Evolutionary conservation across 2,113 vertebrate genomes (phyloP), one percentile per base, ranked within the genome.

Genomic region (Xiphophorus couchianus): DNA sequence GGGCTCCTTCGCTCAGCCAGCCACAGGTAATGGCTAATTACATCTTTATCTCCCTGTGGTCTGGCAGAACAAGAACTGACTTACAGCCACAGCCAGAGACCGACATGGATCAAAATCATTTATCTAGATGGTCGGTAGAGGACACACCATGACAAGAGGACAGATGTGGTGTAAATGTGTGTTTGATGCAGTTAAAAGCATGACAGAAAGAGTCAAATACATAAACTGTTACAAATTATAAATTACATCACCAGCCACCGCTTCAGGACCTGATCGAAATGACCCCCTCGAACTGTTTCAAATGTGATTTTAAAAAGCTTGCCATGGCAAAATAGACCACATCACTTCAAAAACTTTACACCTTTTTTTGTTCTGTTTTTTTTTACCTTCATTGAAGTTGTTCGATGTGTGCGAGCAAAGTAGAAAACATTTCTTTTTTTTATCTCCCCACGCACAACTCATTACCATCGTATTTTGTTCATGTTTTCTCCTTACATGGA

Each of bases 241-340:
- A 93, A 91, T 91, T 83, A 93, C 86, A 91, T 72, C 84, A 85
- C 91, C 87, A 86, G 79, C 73, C 88, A 84, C 88, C 58, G 84
- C 87, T 88, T 80, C 86, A 69, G 84, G 82, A 91, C 73, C 75
- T 17, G 63, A 79, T 88, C 80, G 77, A 85, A 79, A 80, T 78
- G 75, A 80, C 77, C 84, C 76, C 68, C 84, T 85, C 67, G 31
- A 73, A 87, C 73, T 62, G 73, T 73, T 89, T 87, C 72, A 83
- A 81, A 87, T 89, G 85, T 73, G 76, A 90, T 87, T 92, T 93
- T 88, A 93, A 94, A 94, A 93, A 93, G 91, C 90, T 91, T 75
- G 84, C 91, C 91, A 92, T 93, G 94, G 92, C 87, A 92, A 94
- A 94, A 93, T 89, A 93, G 92, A 94, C 88, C 88, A 94, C 92